A percentile compares a stretch with the other conserved stretches of the same genome.
phyloP scores from a whole-genome alignment of 2,113 vertebrate genomes.

The Scytalopus superciliaris region DNA sequence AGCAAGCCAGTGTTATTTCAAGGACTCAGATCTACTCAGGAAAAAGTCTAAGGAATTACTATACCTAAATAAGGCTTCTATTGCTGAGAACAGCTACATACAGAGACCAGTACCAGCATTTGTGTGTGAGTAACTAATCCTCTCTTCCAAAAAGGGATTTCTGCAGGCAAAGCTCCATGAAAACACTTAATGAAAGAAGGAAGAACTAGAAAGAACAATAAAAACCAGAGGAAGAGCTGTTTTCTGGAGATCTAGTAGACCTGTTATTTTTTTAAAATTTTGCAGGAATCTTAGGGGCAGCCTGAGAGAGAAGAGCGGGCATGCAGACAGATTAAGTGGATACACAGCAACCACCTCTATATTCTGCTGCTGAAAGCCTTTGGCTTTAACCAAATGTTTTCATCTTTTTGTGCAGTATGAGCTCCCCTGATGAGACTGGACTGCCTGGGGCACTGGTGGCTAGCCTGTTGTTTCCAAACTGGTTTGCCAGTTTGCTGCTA shows the following conservation, averaged over 20 bases:
- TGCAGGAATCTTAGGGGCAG: background rate
- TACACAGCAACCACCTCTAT: background rate
- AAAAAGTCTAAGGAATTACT: background rate
- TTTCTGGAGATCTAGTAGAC: background rate
- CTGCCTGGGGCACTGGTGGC: background rate
- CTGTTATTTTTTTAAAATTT: background rate
- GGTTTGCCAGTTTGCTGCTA: background rate
- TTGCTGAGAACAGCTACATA: background rate
- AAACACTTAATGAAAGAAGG: background rate
- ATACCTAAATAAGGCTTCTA: background rate
- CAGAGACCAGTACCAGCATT: background rate
- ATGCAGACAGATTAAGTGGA: background rate
- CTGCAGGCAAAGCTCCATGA: background rate
- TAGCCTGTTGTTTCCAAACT: background rate
- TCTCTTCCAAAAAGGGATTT: background rate
- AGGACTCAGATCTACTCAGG: background rate
- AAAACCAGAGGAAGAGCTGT: background rate
- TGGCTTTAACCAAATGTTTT: background rate
- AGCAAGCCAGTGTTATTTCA: background rate
- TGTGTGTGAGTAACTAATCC: background rate
- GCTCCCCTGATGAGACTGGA: accelerated
- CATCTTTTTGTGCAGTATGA: accelerated
- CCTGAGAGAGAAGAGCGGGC: background rate
- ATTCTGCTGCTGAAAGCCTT: background rate
- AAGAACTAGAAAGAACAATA: background rate